phyloP scores from a whole-genome alignment of 2,888 invertebrate species.

The Dinocampus coccinellae region DNA sequence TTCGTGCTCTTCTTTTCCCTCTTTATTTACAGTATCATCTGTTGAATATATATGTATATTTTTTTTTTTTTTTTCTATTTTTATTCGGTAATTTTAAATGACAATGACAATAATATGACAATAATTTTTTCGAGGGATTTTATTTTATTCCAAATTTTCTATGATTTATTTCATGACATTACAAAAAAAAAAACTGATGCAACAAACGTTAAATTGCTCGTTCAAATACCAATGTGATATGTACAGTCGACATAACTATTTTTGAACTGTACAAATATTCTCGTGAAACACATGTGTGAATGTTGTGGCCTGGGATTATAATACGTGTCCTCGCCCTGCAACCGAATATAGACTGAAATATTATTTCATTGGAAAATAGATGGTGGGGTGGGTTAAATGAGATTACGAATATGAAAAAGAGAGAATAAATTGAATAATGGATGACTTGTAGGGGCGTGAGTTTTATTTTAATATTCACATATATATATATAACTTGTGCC shows the following conservation, averaged over 20 bases:
- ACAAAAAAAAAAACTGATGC: neutral
- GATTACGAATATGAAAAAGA: neutral
- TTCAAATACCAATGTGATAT: constrained; percentile 34
- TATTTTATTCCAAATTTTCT: no score
- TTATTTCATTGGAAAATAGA: constrained; percentile 31
- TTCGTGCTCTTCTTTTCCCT: neutral
- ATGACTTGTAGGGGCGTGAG: neutral
- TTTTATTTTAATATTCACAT: constrained; percentile 16
- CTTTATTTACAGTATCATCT: no score
- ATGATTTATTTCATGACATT: neutral
- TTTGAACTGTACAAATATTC: constrained; percentile 41
- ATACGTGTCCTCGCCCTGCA: constrained; percentile 24
- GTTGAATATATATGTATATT: neutral
- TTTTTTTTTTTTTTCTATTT: neutral
- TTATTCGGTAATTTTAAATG: no score
- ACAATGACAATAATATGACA: neutral
- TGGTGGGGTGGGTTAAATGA: neutral
- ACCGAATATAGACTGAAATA: constrained; percentile 37
- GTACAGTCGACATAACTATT: constrained; percentile 41
- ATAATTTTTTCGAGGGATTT: no score
- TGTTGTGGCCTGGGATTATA: constrained; percentile 29
- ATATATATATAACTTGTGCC: no score
- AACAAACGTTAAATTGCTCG: constrained; percentile 11
- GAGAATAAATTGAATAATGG: neutral
- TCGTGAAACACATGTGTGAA: neutral